Base-by-base conservation (phyloP, 2,888 invertebrate species). In the Deroplatys truncata region DNA sequence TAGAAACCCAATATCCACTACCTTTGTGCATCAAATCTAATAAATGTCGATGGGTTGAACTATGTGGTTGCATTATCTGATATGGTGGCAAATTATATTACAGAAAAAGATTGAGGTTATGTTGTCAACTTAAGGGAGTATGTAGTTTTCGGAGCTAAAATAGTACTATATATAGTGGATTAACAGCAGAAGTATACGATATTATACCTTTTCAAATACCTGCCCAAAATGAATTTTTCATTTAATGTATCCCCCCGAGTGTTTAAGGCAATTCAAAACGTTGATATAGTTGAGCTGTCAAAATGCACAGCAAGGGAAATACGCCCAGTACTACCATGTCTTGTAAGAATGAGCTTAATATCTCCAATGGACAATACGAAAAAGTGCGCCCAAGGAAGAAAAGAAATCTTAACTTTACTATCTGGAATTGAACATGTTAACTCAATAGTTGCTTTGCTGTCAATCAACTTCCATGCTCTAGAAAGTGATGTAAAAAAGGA, bases 381-480 rank as follows among this genome's bases (percentile, higher is more conserved):
- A 92, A 96, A 97, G 90, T 98, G 98, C 93, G 96, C 97, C 84
- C 97, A 97, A 92, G 96, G 97, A 82, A 96, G 98, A 92, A 98
- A 98, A 93, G 97, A 97, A 92, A 97, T 98, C 88, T 94, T 99
- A 3, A 97, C 97, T n/a, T 95, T 98, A 86, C 94, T 99, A 0
- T 97, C 98, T 1, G 98, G 98, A 10, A 97, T 98, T 91, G 98
- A 99, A 93, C 95, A 98, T 88, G 99, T 99, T 0, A 99, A 99
- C 93, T 98, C 98, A 89, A 97, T 99, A 91, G 98, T 99, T 1
- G 98, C 98, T 0, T 95, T 99, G 28, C 94, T 99, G 8, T 98
- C 98, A 15, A 98, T 99, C 88, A 98, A 99, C 94, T 99, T 99
- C 93, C 98, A 98, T 92, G 96, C 97, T 43, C 94, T 99, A 84